Percentiles rank a stretch among this genome's conserved stretches.
phyloP scores from a whole-genome alignment of 2,888 invertebrate species.

The Carpatolechia fugitivella region DNA sequence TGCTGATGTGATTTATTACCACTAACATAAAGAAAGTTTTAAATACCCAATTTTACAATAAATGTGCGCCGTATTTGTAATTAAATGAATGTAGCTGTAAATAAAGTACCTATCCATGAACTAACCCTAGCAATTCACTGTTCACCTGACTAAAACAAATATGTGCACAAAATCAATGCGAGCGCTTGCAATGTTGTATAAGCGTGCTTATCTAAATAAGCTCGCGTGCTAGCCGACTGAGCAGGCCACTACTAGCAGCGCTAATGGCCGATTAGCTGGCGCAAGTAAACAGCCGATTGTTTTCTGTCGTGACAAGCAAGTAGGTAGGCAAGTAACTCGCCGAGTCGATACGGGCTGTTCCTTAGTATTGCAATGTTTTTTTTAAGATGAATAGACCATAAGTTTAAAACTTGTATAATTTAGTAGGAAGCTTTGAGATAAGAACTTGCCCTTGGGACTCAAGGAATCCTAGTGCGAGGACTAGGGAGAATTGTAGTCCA shows the following conservation, averaged over 20 bases:
- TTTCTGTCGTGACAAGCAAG: constrained; percentile 40
- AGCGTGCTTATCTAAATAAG: constrained; percentile 21
- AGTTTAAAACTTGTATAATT: too few species aligned
- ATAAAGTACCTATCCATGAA: too few species aligned
- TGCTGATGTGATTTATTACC: neutral
- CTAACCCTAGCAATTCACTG: neutral
- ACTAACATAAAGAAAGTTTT: too few species aligned
- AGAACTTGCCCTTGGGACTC: too few species aligned
- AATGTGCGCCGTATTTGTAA: too few species aligned
- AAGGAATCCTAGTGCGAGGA: too few species aligned
- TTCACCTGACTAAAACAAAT: constrained; percentile 1
- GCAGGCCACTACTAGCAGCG: constrained; percentile 17
- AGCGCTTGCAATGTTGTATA: neutral
- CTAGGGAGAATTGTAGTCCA: too few species aligned
- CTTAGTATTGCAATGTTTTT: neutral
- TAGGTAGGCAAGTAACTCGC: neutral
- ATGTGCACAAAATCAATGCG: constrained; percentile 4
- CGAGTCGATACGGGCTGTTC: neutral
- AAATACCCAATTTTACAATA: too few species aligned
- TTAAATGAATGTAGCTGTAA: too few species aligned
- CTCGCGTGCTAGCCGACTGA: constrained; percentile 21
- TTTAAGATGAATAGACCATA: too few species aligned
- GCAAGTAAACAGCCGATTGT: constrained; percentile 53
- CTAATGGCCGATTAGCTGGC: constrained; percentile 51
- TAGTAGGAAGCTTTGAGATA: too few species aligned